Base-by-base conservation (phyloP, 2,113 vertebrate species). In the Callipepla californica region DNA sequence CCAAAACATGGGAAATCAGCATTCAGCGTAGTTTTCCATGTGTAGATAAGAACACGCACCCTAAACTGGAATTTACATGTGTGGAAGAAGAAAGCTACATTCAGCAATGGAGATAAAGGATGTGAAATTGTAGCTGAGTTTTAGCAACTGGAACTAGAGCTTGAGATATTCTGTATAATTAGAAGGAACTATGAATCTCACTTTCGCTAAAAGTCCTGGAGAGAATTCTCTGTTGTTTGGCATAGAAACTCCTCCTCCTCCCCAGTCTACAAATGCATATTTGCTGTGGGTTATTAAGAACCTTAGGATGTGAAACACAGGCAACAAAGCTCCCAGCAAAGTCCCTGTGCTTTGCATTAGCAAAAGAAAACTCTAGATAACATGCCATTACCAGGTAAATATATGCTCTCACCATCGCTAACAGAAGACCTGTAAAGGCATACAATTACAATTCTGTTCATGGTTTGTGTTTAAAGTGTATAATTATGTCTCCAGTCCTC, bases 361-460 rank as follows among this genome's bases (percentile, higher is more conserved):
- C 26, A 89, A 59, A 50, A 82, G 81, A 91, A 62, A 92, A 38
- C 20, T 62, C 4, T 20, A 45, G 50, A 48, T 89, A 94, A 9
- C 17, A 47, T 59, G 57, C 8, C 25, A 47, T 89, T 96, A 59
- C 81, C 34, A 36, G 34, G 38, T 82, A 68, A 91, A 88, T 83
- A 91, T 8, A 66, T 55, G 34, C 58, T 51, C 55, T 93, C 21
- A 50, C n/a, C 13, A 44, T 21, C 66, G 34, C 32, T 94, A 55
- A 65, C 12, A 87, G 79, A 87, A 86, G 96, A 93, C 19, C 25
- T 13, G 0, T 17, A 48, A 80, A 96, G 50, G 42, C 26, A 65
- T 92, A 17, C 51, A 95, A 93, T 96, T 97, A 94, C n/a, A 76
- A 70, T 58, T 94, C 70, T 69, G 55, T 69, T 94, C 75, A 94